phyloP scores from a whole-genome alignment of 2,113 vertebrate species.

The Azemiops feae region DNA sequence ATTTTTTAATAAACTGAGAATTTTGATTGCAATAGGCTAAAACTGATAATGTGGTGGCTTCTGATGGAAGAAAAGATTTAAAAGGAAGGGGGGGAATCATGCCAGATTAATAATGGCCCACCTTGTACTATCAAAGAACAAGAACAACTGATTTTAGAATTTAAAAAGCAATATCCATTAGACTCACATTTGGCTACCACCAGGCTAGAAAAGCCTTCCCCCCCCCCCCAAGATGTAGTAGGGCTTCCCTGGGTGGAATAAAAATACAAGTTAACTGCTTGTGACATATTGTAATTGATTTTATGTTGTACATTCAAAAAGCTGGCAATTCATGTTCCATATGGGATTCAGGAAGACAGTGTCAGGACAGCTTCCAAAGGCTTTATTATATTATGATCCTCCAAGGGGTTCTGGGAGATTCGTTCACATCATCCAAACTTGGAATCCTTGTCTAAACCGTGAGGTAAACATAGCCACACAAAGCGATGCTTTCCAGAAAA shows the following conservation, averaged over 20 bases:
- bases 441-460: neutral
- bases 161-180: conserved; percentile 68
- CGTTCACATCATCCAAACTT: neutral
- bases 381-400: neutral
- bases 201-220: conserved; percentile 55
- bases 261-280: conserved; percentile 48
- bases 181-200: conserved; percentile 58
- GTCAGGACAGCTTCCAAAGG: conserved; percentile 23
- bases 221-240: conserved; percentile 51
- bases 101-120: conserved; percentile 48
- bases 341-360: conserved; percentile 41
- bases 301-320: conserved; percentile 61
- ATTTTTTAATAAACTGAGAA: conserved; percentile 47
- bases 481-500: neutral
- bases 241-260: conserved; percentile 31
- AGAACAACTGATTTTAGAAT: conserved; percentile 52
- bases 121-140: conserved; percentile 45
- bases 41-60: conserved; percentile 62
- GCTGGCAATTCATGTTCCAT: conserved; percentile 43
- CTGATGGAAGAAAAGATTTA: neutral
- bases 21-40: conserved; percentile 27
- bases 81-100: conserved; percentile 34
- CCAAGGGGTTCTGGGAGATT: conserved; percentile 14
- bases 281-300: conserved; percentile 63
- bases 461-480: neutral